Evolutionary conservation across 2,888 invertebrate species (phyloP), one percentile per base, ranked within the genome.

Genomic region (Isoperla grammatica): DNA sequence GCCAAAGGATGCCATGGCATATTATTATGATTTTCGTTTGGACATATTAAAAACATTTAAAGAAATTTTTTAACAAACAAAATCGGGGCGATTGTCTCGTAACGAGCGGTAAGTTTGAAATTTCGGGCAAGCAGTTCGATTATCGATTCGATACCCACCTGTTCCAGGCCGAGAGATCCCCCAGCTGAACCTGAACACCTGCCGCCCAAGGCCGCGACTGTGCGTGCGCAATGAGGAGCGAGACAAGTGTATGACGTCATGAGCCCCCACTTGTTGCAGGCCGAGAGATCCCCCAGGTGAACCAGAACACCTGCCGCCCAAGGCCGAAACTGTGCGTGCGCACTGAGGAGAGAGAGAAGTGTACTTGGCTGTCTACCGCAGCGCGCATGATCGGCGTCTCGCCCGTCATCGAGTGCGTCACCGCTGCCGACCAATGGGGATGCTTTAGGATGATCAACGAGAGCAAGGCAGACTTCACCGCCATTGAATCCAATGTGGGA

Each of bases 161-260:
- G 39, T 23, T 17, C 56, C 43, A 67, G 70, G 66, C 39, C 65
- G 69, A 13, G 63, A 65, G 42, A 64, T 68, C 20, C 69, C 69
- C n/a, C 49, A 50, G 22, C 12, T 20, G 19, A 46, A n/a, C 22
- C 3, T 23, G 35, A 11, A 37, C 37, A 2, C 40, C 43, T 13
- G 29, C 2, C 15, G 50, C 40, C 12, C 49, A 37, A 8, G 20
- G 56, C n/a, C 23, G 56, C 17, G 29, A 4, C 86, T 86, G 86
- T 86, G 86, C 69, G 83, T 84, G 0, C 69, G 75, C 4, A 61
- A 71, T 0, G 65, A 67, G 0, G 86, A 86, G 67, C 76, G 76
- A 9, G 67, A 70, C 49, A 87, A 87, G 70, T 87, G 87, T 67
- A n/a, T n/a, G n/a, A n/a, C n/a, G n/a, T n/a, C n/a, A n/a, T n/a